Evolutionary conservation across 1,140 invertebrate genomes (phyloP).

Genomic region (Mya arenaria): DNA sequence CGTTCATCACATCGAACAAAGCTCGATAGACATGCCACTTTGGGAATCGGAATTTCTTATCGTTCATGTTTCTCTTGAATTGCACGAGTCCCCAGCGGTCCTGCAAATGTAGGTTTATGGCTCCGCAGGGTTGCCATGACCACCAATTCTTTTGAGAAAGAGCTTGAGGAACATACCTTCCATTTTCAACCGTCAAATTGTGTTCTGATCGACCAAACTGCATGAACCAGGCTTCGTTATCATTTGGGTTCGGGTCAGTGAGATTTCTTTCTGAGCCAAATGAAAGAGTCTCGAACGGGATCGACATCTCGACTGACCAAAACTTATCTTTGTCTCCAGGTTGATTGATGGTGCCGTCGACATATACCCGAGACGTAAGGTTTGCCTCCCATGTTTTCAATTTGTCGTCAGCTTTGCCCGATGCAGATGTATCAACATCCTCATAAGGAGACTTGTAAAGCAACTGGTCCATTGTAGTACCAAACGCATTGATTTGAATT

Average conservation of each 20-base stretch:
- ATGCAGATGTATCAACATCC: too few relatives aligned
- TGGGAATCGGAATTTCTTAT: slow-evolving; percentile 16
- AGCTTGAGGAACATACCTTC: neutral
- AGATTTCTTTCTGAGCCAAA: neutral
- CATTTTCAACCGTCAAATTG: neutral
- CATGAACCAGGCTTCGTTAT: slow-evolving; percentile 38
- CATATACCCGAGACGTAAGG: neutral
- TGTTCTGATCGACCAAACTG: slow-evolving; percentile 29
- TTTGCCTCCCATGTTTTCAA: neutral
- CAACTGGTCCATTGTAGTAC: slow-evolving; percentile 43
- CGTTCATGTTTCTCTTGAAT: neutral
- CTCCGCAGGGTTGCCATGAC: slow-evolving; percentile 31
- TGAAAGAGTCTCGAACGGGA: neutral
- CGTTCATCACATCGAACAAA: slow-evolving; percentile 24
- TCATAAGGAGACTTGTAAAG: slow-evolving; percentile 34
- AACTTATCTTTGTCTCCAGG: slow-evolving; percentile 3
- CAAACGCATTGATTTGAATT: slow-evolving; percentile 43
- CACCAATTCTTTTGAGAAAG: slow-evolving; percentile 27
- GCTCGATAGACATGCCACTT: slow-evolving; percentile 30
- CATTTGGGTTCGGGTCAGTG: neutral
- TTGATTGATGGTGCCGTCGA: neutral
- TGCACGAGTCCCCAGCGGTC: slow-evolving; percentile 39
- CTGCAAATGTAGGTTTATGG: slow-evolving; percentile 29
- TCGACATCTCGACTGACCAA: neutral
- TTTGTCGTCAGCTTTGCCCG: neutral